Conservation (phyloP, 2,888 invertebrate genomes). For the Eudemis profundana region DNA sequence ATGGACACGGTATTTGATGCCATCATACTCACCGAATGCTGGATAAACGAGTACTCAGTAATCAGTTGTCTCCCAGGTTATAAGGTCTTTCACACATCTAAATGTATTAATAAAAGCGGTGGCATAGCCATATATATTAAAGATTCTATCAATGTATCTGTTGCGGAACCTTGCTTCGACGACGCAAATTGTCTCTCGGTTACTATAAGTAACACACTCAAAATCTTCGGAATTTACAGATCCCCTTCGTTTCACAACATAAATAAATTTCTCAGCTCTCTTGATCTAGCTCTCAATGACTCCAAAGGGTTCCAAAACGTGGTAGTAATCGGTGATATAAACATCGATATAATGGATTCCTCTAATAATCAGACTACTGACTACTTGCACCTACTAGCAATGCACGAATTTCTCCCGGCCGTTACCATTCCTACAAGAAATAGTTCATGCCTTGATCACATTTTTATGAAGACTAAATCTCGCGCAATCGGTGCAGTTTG, state of each 20-base stretch:
- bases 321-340: not conserved
- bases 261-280: not conserved
- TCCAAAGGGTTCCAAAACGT: not conserved
- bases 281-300: not conserved
- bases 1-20: not conserved
- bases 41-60: constrained; percentile 1
- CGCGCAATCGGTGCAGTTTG: not conserved
- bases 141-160: not conserved
- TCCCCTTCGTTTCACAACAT: constrained; percentile 13
- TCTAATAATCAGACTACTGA: too few relatives aligned
- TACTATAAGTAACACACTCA: not conserved
- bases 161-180: not conserved
- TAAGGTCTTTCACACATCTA: constrained; percentile 1
- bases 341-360: not conserved
- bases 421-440: constrained; percentile 1
- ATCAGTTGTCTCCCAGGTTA: constrained; percentile 7
- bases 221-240: constrained; percentile 13
- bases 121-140: not conserved
- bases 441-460: not conserved
- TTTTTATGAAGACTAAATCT: not conserved
- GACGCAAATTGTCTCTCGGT: constrained; percentile 7
- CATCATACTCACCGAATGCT: constrained; percentile 16
- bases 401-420: not conserved
- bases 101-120: constrained; percentile 3
- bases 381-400: too few relatives aligned